phyloP scores from a whole-genome alignment of 1,140 invertebrate species.

The Gerris buenoi region DNA sequence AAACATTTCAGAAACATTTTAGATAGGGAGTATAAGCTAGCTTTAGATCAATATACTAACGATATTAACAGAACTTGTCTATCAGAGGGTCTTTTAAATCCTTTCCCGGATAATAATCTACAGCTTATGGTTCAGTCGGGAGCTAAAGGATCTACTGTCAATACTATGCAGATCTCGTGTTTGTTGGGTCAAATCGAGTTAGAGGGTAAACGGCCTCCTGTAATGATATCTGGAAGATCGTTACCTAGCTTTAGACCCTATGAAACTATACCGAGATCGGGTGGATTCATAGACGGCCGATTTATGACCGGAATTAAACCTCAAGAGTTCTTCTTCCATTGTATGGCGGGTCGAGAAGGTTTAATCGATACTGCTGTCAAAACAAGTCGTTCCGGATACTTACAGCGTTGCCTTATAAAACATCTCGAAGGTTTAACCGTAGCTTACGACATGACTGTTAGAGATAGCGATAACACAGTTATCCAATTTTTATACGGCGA shows the following conservation, averaged over 20 bases:
- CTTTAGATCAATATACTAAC: slow-evolving; percentile 72
- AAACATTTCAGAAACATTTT: slow-evolving; percentile 58
- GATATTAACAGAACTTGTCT: slow-evolving; percentile 73
- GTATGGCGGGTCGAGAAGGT: slow-evolving; percentile 97
- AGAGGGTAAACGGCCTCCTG: slow-evolving; percentile 88
- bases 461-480: slow-evolving; percentile 87
- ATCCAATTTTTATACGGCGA: slow-evolving; percentile 96
- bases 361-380: slow-evolving; percentile 74
- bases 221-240: slow-evolving; percentile 84
- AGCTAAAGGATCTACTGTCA: slow-evolving; percentile 91
- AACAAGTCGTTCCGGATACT: slow-evolving; percentile 92
- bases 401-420: slow-evolving; percentile 95
- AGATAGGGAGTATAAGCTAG: slow-evolving; percentile 73
- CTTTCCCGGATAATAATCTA: slow-evolving; percentile 89
- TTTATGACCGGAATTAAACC: slow-evolving; percentile 96
- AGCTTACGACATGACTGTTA: slow-evolving; percentile 83
- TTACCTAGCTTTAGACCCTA: slow-evolving; percentile 86
- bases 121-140: slow-evolving; percentile 97
- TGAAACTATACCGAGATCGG: slow-evolving; percentile 78
- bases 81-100: slow-evolving; percentile 60
- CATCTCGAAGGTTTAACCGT: slow-evolving; percentile 88
- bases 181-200: slow-evolving; percentile 94
- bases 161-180: slow-evolving; percentile 95
- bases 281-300: slow-evolving; percentile 88
- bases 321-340: slow-evolving; percentile 98